Base-by-base conservation (phyloP, 2,888 invertebrate genomes). In the Lamellibrachia columna region DNA sequence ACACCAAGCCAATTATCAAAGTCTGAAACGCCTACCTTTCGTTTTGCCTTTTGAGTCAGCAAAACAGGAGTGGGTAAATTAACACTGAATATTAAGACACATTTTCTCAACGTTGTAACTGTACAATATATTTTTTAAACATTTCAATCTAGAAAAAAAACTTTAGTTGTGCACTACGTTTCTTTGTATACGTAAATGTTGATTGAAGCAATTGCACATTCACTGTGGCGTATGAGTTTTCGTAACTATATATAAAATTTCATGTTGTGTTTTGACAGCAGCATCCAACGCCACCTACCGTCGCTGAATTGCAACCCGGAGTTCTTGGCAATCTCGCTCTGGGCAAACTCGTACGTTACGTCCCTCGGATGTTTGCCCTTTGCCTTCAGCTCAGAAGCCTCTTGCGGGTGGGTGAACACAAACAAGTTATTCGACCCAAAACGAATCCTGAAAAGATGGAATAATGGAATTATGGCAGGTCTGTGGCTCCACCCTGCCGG, bases 341-440 rank as follows among this genome's bases (percentile, higher is more conserved):
- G 93, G 9, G 94, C 94, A 92, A 93, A 94, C 90, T 94, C 94
- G 90, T 92, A 94, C 58, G 93, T 94, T n/a, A 94, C 93, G 40
- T 93, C 94, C 28, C 91, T 60, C 52, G 92, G 60, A 28, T 92
- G 55, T 75, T 93, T 93, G 52, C 93, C 93, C 60, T 93, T 92
- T 90, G 93, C 93, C 90, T 93, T 90, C 28, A 93, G 91, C n/a
- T 92, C 91, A n/a, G 91, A 93, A 1, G 93, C 93, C 91, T 93
- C 93, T 7, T 40, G 58, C 52, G 94, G 94, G 91, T 94, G 90
- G 60, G 92, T 92, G 92, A 94, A 94, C 52, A 94, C 93, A 93
- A 94, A 94, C 55, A 94, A 92, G 75, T 94, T 94, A 92, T 94
- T 94, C 15, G 94, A 94, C 7, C 94, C 94, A 93, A 94, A 94